Conservation (phyloP, 2,888 invertebrate species). For the Parascotia fuliginaria region DNA sequence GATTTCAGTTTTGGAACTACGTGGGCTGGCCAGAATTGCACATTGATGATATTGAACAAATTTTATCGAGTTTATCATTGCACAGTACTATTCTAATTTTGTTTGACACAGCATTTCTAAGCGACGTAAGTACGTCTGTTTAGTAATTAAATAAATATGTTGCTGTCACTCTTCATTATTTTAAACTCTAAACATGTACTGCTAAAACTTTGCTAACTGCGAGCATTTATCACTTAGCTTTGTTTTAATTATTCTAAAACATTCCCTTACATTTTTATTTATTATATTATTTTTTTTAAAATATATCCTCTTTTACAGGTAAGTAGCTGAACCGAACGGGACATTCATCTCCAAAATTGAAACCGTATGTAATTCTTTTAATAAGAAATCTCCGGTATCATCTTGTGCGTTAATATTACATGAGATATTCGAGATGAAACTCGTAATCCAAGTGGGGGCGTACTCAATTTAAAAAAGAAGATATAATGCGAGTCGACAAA, state of each 20-base stretch:
- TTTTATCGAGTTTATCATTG: conserved; percentile 1
- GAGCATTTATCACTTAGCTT: too few species aligned
- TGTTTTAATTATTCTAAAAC: too few species aligned
- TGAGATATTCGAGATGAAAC: conserved; percentile 21
- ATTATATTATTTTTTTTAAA: conserved; percentile 3
- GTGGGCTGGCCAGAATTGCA: conserved; percentile 15
- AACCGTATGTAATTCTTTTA: conserved; percentile 47
- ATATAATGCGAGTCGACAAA: conserved; percentile 17
- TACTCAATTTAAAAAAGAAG: conserved; percentile 43
- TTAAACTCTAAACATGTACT: too few species aligned
- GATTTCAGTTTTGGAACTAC: conserved; percentile 15
- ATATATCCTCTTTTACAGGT: conserved; percentile 64
- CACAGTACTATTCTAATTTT: too few species aligned
- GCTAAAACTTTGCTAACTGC: too few species aligned
- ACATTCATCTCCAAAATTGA: conserved; percentile 29
- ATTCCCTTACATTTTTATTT: background rate
- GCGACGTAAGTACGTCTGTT: too few species aligned
- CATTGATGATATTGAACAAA: conserved; percentile 1
- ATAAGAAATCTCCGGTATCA: conserved; percentile 27
- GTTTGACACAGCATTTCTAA: too few species aligned
- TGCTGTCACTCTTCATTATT: too few species aligned
- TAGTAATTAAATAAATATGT: too few species aligned
- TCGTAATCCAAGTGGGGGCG: conserved; percentile 16
- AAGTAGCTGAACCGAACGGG: conserved; percentile 54
- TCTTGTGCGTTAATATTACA: conserved; percentile 28